Evolutionary conservation across 2,888 invertebrate species (phyloP), one percentile per base, ranked within the genome.

Genomic region (Dorcus hopei): DNA sequence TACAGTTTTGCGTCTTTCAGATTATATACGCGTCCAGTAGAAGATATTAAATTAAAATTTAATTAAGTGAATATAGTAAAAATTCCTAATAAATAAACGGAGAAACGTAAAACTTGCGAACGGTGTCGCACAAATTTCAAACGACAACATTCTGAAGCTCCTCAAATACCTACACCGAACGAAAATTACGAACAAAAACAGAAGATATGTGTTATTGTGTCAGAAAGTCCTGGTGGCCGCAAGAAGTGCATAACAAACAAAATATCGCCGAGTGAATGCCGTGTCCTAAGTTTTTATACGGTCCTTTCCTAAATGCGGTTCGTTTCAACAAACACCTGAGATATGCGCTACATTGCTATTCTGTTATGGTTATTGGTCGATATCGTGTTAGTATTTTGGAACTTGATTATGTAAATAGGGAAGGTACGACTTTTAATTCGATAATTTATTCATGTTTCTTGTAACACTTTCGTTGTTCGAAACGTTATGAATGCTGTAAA

Each of bases 221-320:
- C 72, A 68, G 69, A 63, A 64, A 62, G 65, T 64, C 65, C 68
- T 71, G 69, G 70, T 65, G 66, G 26, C 62, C 65, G 55, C 52
- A 69, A 69, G 69, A 69, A 71, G 72, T 71, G 72, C 71, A 69
- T 65, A 64, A 72, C 72, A 72, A 70, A 73, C 71, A 72, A 55
- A 47, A 57, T 56, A 56, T 59, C 55, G 52, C 51, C n/a, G 41
- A 7, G 33, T 11, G 41, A 50, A 50, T 50, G 39, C 50, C 50
- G 39, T 38, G 39, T 16, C 4, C 39, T 39, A 14, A 23, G 19
- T 50, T 39, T 39, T 38, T 39, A 38, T 50, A 33, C 26, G 45
- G 45, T 45, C 19, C 45, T 45, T 45, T 23, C n/a, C 45, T 8
- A 45, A 45, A 23, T 19, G 9, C 23, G 45, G 45, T 45, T 19